Percentiles rank a stretch among this genome's conserved stretches.
Conservation (phyloP, 2,113 vertebrate genomes). For the Cacatua alba region DNA sequence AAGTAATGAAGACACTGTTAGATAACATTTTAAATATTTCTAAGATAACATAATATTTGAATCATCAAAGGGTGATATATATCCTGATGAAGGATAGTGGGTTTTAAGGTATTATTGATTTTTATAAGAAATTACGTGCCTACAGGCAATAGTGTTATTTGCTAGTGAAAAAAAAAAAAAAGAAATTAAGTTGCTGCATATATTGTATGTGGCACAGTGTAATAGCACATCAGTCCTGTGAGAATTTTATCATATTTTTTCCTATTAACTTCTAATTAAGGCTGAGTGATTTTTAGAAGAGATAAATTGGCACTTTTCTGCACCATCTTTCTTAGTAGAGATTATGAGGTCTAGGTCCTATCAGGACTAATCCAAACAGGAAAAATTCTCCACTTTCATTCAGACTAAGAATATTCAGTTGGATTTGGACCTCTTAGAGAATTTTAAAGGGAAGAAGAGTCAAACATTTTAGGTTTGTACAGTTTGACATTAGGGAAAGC, state of each 20-base stretch:
- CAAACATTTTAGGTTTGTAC: neutral
- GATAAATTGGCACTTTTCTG: neutral
- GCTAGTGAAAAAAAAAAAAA: neutral
- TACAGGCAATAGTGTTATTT: neutral
- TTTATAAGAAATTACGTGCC: neutral
- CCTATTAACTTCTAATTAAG: constrained; percentile 19
- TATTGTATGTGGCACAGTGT: neutral
- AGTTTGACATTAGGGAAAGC: neutral
- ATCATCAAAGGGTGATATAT: neutral
- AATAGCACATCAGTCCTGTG: neutral
- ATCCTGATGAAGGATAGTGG: neutral
- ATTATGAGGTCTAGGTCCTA: neutral
- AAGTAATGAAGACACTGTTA: neutral
- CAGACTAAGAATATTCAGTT: neutral
- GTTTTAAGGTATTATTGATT: neutral
- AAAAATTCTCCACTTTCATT: neutral
- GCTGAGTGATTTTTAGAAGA: neutral
- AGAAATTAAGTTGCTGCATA: neutral
- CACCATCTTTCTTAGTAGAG: neutral
- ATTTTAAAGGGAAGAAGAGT: neutral
- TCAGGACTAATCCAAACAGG: neutral
- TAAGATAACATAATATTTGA: neutral
- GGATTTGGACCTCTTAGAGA: neutral
- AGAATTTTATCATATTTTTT: neutral
- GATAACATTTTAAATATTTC: neutral